Evolutionary conservation across 2,797 vertebrate genomes (phyloP).

Genomic region (Dermochelys coriacea): DNA sequence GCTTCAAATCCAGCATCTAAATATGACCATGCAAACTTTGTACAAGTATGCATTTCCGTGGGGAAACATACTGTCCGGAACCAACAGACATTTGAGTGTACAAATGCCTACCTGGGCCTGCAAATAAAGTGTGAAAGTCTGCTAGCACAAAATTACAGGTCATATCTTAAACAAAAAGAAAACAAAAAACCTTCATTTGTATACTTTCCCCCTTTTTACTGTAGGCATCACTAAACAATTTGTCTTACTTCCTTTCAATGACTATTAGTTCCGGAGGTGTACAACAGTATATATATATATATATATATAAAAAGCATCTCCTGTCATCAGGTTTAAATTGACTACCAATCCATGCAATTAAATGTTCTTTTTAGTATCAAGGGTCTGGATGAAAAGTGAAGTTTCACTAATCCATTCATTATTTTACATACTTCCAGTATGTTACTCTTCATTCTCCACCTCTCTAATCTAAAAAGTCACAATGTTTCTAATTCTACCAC

Average conservation of each 20-base stretch:
- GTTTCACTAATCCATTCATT: slow-evolving; percentile 1
- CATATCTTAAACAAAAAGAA: too few species aligned
- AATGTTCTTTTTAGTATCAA: neutral
- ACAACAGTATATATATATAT: neutral
- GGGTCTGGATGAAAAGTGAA: neutral
- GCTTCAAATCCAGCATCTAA: neutral
- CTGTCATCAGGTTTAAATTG: slow-evolving; percentile 13
- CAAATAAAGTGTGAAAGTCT: neutral
- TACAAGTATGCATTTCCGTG: neutral
- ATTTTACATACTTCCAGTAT: neutral
- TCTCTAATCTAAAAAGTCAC: neutral
- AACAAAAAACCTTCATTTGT: neutral
- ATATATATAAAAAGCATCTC: neutral
- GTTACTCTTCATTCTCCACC: neutral
- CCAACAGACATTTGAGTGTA: neutral
- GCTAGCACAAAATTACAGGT: neutral
- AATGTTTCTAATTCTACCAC: neutral
- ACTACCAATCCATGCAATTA: neutral
- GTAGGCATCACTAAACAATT: neutral
- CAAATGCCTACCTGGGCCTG: neutral
- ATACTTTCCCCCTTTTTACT: neutral
- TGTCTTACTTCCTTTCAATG: neutral
- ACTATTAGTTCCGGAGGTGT: neutral
- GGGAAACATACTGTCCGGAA: neutral
- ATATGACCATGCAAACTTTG: neutral